Evolutionary conservation across 2,113 vertebrate species (phyloP).

Genomic region (Anguilla japonica): DNA sequence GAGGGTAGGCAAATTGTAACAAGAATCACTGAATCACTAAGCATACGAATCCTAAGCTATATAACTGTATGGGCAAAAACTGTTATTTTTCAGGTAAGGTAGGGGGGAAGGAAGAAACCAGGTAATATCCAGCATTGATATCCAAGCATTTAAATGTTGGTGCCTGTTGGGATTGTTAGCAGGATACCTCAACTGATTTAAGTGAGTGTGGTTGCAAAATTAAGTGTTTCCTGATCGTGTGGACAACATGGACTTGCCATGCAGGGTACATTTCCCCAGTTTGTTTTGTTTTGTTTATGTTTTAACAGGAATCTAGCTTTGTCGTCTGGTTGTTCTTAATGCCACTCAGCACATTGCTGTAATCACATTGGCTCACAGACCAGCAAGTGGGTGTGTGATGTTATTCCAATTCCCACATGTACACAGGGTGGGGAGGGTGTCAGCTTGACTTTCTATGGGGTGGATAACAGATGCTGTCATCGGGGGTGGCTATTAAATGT

Average conservation of each 20-base stretch:
- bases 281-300: background rate
- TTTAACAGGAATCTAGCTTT: background rate
- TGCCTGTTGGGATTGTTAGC: background rate
- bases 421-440: slow-evolving; percentile 3
- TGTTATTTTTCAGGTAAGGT: background rate
- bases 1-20: background rate
- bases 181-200: background rate
- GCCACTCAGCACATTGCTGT: background rate
- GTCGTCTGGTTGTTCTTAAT: background rate
- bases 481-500: background rate
- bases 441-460: slow-evolving; percentile 11
- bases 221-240: background rate
- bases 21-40: background rate
- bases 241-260: background rate
- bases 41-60: background rate
- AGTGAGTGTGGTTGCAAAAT: background rate
- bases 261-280: background rate
- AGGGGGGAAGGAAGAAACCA: background rate
- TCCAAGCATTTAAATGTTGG: background rate
- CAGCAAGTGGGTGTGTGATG: slow-evolving; percentile 36
- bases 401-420: slow-evolving; percentile 47
- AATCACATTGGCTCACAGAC: background rate
- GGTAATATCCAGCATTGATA: background rate
- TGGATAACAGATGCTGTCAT: slow-evolving; percentile 29
- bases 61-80: background rate